These are phyloP conservation scores for Apocheima hispidaria DNA, from an alignment of 2,888 invertebrate genomes.

Conservation along the genomic window DNA sequence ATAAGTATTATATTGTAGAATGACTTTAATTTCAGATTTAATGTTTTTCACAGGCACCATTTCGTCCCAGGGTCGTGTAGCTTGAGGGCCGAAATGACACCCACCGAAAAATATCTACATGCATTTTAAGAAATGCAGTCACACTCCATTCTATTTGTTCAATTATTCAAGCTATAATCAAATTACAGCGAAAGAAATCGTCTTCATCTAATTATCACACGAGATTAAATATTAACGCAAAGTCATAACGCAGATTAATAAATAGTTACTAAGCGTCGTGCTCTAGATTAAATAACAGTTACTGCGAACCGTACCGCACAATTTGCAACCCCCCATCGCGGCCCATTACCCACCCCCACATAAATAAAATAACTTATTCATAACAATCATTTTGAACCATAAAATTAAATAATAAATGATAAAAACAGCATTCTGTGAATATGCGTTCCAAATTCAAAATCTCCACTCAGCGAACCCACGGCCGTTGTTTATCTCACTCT, in stretches of 20 bases:
- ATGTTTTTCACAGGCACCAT: no score
- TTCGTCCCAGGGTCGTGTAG: no score
- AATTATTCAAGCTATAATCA: conserved; percentile 28
- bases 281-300: neutral
- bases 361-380: conserved; percentile 79
- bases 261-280: neutral
- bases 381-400: conserved; percentile 77
- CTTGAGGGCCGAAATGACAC: no score
- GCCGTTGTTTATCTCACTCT: conserved; percentile 46
- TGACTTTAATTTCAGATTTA: no score
- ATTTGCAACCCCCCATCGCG: conserved; percentile 46
- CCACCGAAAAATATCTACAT: neutral
- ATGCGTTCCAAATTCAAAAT: conserved; percentile 64
- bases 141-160: conserved; percentile 1
- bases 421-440: conserved; percentile 67
- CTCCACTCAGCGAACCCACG: conserved; percentile 57
- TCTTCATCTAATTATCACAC: conserved; percentile 39
- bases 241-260: no score
- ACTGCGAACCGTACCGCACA: conserved; percentile 12
- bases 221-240: conserved; percentile 30
- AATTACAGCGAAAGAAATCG: conserved; percentile 31
- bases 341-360: conserved; percentile 72
- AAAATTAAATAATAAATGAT: conserved; percentile 78
- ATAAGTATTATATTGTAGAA: no score
- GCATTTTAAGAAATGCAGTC: neutral